Conservation (phyloP, 2,888 invertebrate genomes). For the Pandemis heparana region DNA sequence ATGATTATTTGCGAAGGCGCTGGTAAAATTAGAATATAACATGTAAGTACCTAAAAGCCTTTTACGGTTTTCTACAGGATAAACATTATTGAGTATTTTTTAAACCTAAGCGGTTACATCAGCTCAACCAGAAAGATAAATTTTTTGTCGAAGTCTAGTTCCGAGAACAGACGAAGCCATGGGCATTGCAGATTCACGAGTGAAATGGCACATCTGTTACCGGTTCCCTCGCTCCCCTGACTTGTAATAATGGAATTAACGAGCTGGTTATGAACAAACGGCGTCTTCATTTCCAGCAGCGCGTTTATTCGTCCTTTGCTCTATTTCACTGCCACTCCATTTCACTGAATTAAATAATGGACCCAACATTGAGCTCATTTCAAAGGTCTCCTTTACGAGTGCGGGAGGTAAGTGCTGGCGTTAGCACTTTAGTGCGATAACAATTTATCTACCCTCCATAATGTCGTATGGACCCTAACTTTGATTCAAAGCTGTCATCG, state of each 20-base stretch:
- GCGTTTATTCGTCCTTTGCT: conserved; percentile 76
- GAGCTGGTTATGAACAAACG: conserved; percentile 85
- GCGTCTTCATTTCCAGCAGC: conserved; percentile 82
- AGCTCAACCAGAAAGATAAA: not conserved
- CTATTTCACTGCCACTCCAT: conserved; percentile 83
- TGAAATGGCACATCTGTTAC: conserved; percentile 81
- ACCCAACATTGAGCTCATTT: conserved; percentile 72
- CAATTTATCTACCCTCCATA: conserved; percentile 23
- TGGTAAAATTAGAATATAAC: too few species aligned
- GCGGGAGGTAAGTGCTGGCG: conserved; percentile 69
- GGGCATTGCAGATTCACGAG: conserved; percentile 62
- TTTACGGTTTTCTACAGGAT: too few species aligned
- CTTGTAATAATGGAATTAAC: conserved; percentile 84
- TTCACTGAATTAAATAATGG: conserved; percentile 81
- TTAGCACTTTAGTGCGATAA: conserved; percentile 55
- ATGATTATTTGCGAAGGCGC: too few species aligned
- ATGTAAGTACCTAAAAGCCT: too few species aligned
- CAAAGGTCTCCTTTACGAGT: conserved; percentile 67
- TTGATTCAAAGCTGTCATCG: conserved; percentile 22
- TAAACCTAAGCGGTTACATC: not conserved
- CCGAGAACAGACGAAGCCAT: conserved; percentile 28
- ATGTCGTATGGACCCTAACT: conserved; percentile 19
- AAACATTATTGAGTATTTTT: too few species aligned
- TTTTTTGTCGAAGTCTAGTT: conserved; percentile 25
- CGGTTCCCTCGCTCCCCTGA: conserved; percentile 77